phyloP scores from a whole-genome alignment of 1,140 invertebrate genomes.

The Drusus annulatus region DNA sequence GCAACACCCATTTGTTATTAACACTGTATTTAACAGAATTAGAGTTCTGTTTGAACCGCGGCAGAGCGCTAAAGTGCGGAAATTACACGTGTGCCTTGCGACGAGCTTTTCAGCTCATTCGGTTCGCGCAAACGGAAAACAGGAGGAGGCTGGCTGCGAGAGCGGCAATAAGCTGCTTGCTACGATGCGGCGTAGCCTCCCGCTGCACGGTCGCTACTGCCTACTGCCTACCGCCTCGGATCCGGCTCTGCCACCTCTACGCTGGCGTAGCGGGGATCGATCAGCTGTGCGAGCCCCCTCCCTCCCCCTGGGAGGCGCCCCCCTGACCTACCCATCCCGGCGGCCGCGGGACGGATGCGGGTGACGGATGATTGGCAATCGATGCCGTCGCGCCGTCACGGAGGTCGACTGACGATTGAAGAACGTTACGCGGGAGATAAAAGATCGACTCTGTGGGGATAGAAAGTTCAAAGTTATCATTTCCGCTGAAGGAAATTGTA shows the following conservation, averaged over 20 bases:
- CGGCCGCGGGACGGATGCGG: conserved; percentile 14
- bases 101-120: background rate
- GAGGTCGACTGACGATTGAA: background rate
- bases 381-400: background rate
- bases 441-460: too few species aligned
- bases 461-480: too few species aligned
- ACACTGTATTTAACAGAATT: too few species aligned
- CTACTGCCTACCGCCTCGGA: background rate
- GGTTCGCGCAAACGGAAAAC: too few species aligned
- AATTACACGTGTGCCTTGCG: background rate
- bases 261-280: conserved; percentile 50
- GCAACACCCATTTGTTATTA: background rate
- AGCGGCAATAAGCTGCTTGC: background rate
- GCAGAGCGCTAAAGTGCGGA: background rate
- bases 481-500: too few species aligned
- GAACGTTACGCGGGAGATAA: too few species aligned
- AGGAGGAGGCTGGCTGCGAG: background rate
- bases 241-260: conserved; percentile 5
- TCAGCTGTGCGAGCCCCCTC: conserved; percentile 48
- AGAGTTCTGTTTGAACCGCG: too few species aligned
- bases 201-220: conserved; percentile 36
- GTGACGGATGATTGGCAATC: conserved; percentile 36
- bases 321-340: background rate
- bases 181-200: conserved; percentile 7
- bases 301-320: background rate